phyloP scores from a whole-genome alignment of 2,113 vertebrate genomes.

The Dicaeum eximium region DNA sequence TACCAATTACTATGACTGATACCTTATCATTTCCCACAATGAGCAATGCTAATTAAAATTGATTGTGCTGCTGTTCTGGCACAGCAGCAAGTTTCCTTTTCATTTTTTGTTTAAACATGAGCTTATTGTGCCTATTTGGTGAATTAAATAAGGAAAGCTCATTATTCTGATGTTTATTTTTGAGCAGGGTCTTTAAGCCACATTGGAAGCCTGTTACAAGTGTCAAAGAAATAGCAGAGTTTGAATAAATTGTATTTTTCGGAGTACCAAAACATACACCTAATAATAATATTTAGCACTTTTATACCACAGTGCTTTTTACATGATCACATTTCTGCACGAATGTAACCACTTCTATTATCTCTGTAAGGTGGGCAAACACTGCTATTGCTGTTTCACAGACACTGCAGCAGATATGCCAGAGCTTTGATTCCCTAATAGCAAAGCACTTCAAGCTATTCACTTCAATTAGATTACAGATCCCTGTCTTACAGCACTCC shows the following conservation, averaged over 20 bases:
- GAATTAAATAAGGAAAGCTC: conserved; percentile 64
- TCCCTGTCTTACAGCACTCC: not conserved
- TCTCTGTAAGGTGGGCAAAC: conserved; percentile 36
- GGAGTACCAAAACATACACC: conserved; percentile 38
- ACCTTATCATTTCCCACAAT: conserved; percentile 84
- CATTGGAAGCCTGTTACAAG: conserved; percentile 54
- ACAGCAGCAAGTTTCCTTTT: conserved; percentile 63
- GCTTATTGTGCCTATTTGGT: conserved; percentile 70
- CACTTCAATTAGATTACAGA: conserved; percentile 17
- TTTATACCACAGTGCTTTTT: not conserved
- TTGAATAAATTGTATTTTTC: conserved; percentile 17
- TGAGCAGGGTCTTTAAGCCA: conserved; percentile 39
- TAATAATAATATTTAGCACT: conserved; percentile 46
- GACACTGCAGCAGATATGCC: not conserved
- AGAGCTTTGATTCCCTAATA: conserved; percentile 43
- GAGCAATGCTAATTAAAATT: conserved; percentile 83
- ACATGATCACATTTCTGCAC: not conserved
- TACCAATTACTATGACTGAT: conserved; percentile 81
- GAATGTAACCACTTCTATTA: not conserved
- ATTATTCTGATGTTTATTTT: conserved; percentile 69
- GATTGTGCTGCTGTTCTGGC: conserved; percentile 71
- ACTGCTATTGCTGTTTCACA: conserved; percentile 19
- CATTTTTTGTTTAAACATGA: conserved; percentile 72
- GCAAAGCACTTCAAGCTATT: not conserved
- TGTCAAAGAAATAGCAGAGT: conserved; percentile 44